Conservation (phyloP, 2,888 invertebrate species). For the Graphium colonna region DNA sequence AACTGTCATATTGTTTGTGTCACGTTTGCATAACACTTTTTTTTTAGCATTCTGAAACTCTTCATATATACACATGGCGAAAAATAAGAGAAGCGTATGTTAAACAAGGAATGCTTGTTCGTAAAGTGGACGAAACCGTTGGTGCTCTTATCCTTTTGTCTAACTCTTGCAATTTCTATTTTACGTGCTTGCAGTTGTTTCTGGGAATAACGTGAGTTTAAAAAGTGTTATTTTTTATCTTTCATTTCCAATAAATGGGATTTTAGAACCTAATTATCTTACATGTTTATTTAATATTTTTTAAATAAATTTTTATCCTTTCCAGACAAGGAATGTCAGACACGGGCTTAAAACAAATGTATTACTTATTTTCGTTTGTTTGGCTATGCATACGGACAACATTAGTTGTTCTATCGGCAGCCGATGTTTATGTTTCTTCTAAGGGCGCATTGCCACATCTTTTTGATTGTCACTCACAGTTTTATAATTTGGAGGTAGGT, state of each 20-base stretch:
- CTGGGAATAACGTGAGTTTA: constrained; percentile 81
- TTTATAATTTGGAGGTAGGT: constrained; percentile 79
- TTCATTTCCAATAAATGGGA: background rate
- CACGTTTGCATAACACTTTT: background rate
- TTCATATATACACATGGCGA: constrained; percentile 72
- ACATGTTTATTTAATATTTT: background rate
- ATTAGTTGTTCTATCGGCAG: constrained; percentile 79
- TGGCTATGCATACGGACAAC: constrained; percentile 79
- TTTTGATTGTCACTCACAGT: constrained; percentile 68
- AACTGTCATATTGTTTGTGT: background rate
- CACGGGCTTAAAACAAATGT: constrained; percentile 67
- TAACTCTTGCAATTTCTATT: constrained; percentile 84
- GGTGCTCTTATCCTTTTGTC: constrained; percentile 82
- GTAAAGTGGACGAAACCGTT: constrained; percentile 77
- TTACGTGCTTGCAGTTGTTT: constrained; percentile 85
- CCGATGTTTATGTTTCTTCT: constrained; percentile 77
- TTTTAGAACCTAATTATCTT: background rate
- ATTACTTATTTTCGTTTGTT: constrained; percentile 81
- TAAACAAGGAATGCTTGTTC: constrained; percentile 78
- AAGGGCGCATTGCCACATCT: constrained; percentile 62
- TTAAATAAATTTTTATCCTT: background rate
- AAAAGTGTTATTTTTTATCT: background rate
- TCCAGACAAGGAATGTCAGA: constrained; percentile 42
- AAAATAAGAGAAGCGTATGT: constrained; percentile 83
- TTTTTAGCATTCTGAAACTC: constrained; percentile 37